Evolutionary conservation across 2,113 vertebrate genomes (phyloP).

Genomic region (Anhinga anhinga): DNA sequence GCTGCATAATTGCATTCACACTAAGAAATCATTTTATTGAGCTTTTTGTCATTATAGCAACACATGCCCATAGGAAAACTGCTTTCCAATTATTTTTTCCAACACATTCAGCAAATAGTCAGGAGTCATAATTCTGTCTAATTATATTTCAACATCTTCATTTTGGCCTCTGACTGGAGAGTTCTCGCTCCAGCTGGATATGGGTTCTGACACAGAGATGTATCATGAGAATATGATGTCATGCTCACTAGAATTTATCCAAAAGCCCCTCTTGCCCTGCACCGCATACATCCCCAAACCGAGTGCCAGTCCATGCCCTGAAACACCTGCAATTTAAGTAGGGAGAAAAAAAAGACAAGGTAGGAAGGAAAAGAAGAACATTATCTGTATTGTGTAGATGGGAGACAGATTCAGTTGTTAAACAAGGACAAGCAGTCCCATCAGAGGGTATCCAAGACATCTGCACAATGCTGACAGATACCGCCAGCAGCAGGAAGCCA

Average conservation of each 20-base stretch:
- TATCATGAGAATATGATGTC: fast-evolving
- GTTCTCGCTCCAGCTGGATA: background rate
- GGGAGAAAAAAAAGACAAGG: background rate
- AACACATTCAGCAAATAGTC: background rate
- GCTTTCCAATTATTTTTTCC: background rate
- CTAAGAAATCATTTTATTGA: background rate
- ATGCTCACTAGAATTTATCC: background rate
- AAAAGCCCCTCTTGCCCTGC: background rate
- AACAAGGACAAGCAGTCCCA: background rate
- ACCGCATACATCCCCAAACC: background rate
- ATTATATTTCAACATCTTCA: background rate
- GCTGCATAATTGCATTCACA: background rate
- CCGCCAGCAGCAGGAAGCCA: background rate
- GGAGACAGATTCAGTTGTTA: background rate
- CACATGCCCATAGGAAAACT: background rate
- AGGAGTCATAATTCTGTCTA: background rate
- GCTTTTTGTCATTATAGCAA: background rate
- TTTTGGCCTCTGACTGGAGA: background rate
- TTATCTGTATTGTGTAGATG: background rate
- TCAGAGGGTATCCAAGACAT: background rate
- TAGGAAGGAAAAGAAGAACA: background rate
- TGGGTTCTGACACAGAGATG: background rate
- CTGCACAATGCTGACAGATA: background rate
- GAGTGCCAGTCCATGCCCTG: background rate
- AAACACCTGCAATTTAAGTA: background rate